Base-by-base conservation (phyloP, 2,113 vertebrate genomes). In the Petroica traversi region DNA sequence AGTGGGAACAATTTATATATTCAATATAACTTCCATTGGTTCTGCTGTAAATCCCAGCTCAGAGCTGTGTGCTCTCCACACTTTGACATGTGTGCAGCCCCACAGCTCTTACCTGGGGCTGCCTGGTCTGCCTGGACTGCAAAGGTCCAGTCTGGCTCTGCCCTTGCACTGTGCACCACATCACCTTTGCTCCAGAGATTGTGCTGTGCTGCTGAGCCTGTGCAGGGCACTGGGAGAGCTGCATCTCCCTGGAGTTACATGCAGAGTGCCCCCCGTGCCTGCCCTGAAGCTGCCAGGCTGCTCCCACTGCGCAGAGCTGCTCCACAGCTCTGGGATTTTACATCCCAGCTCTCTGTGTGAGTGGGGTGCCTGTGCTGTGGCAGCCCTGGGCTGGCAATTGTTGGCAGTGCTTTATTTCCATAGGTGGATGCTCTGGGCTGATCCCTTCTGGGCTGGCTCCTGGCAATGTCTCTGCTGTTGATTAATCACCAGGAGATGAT, bases 401-500 rank as follows among this genome's bases (percentile, higher is more conserved):
- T 48, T 0, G 0, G 52, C 77, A 87, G 38, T 0, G 0, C 45
- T 91, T 92, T 57, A 49, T 92, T 89, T 93, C 67, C 33, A 8
- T 25, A 82, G 75, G 57, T 63, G 86, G 55, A 58, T 12, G 41
- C 52, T 71, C 57, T 64, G 76, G 61, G 93, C 29, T 91, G 77
- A 81, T 87, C 73, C 57, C 23, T 38, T 73, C 54, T 25, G 31
- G 52, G 87, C 58, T 72, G 61, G 51, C 82, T 91, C 61, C 67
- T 0, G 5, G 64, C 0, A 0, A 51, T 4, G 6, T 75, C 83
- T 92, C 66, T 88, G 45, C 86, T 61, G 73, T 31, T 89, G 86
- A 92, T 89, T 91, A 87, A 92, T 93, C 45, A 81, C 36, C 12
- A 6, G 77, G 52, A 87, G 77, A 72, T 92, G 93, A 95, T 84